Evolutionary conservation across 2,113 vertebrate species (phyloP).

Genomic region (Drymodes brunneopygia): DNA sequence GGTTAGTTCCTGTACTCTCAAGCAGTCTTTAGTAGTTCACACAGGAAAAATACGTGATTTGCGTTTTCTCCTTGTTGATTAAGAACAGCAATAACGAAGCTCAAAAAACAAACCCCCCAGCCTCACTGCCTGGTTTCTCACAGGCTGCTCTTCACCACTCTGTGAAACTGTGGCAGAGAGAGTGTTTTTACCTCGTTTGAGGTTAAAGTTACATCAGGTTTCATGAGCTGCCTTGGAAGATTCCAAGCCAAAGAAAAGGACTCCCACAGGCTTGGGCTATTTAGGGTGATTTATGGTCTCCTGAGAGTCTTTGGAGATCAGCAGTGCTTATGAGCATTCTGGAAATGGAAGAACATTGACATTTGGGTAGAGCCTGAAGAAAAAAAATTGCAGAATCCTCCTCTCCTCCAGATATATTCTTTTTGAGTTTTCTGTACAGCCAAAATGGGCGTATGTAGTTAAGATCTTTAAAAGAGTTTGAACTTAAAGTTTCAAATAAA

Average conservation of each 20-base stretch:
- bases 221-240: neutral
- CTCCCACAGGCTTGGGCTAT: neutral
- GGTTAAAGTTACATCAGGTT: neutral
- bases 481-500: neutral
- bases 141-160: neutral
- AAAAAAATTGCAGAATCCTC: neutral
- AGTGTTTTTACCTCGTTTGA: neutral
- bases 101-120: neutral
- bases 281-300: neutral
- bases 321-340: neutral
- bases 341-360: neutral
- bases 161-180: neutral
- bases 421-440: neutral
- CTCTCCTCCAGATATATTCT: neutral
- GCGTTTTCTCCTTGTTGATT: neutral
- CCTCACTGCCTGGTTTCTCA: neutral
- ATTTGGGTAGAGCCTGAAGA: neutral
- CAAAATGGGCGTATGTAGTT: neutral
- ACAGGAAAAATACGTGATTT: neutral
- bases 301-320: neutral
- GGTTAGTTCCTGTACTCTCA: neutral
- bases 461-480: neutral
- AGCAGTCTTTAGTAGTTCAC: neutral
- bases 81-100: neutral
- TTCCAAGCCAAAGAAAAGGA: neutral